These are phyloP conservation scores for Melanchra persicariae DNA, from an alignment of 2,888 invertebrate species.

Conservation along the genomic window DNA sequence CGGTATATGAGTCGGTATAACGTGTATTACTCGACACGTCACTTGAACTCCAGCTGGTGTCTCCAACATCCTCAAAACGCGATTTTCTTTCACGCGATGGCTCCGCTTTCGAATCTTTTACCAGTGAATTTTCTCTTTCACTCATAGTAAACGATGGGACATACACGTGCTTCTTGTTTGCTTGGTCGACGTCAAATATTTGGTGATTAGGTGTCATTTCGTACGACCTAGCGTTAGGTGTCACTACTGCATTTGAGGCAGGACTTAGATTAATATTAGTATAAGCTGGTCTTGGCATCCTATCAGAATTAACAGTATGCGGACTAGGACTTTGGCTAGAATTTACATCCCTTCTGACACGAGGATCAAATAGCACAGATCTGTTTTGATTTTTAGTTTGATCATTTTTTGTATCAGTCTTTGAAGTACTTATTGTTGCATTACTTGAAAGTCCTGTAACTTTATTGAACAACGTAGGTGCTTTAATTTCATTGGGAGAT, in stretches of 20 bases:
- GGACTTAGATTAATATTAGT: conserved; percentile 65
- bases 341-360: conserved; percentile 76
- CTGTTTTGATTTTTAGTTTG: conserved; percentile 55
- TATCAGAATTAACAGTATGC: conserved; percentile 66
- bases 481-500: conserved; percentile 57
- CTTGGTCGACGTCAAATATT: conserved; percentile 75
- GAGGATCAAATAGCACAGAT: conserved; percentile 74
- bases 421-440: conserved; percentile 22
- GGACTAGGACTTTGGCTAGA: conserved; percentile 69
- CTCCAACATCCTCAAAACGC: conserved; percentile 55
- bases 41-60: conserved; percentile 58
- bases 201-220: conserved; percentile 77
- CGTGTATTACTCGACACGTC: conserved; percentile 56
- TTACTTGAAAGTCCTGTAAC: conserved; percentile 9
- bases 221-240: conserved; percentile 74
- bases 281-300: conserved; percentile 61
- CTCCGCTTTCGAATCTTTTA: conserved; percentile 66
- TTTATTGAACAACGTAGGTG: conserved; percentile 23
- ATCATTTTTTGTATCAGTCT: conserved; percentile 58
- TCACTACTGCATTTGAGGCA: conserved; percentile 61
- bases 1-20: conserved; percentile 55
- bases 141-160: conserved; percentile 75
- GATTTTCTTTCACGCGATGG: conserved; percentile 46
- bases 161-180: conserved; percentile 81
- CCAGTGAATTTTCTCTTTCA: conserved; percentile 70